Base-by-base conservation (phyloP, 2,113 vertebrate species). In the Halichoerus grypus region DNA sequence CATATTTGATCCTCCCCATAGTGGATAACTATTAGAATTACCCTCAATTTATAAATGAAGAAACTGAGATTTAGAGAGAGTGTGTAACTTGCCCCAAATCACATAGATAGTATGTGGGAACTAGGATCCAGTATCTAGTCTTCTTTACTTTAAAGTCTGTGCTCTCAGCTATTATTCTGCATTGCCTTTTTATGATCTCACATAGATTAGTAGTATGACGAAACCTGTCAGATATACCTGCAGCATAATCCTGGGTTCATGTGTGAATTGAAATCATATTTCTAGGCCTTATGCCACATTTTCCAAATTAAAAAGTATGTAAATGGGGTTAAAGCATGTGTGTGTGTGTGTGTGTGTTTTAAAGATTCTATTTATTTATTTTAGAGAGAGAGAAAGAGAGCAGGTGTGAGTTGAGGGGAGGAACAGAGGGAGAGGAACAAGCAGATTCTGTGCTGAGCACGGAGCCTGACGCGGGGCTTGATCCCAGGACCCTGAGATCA, bases 61-160 rank as follows among this genome's bases (percentile, higher is more conserved):
- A 69, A 72, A 1, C 31, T 83, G 39, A 77, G 24, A 36, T 93
- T 77, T 91, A 83, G 11, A 69, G 65, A n/a, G 4, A 71, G 71
- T 61, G 53, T 10, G 22, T 76, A 81, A 46, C 11, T 55, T 90
- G 31, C n/a, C 59, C 14, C 6, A 92, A 89, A 46, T 81, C 10
- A 57, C 19, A 63, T 59, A 87, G 8, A 85, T 1, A 76, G 4
- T 46, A 87, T 69, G 3, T 74, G 4, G 9, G 13, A 28, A 93
- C 31, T 65, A 77, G 21, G 9, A 80, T 92, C 53, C 31, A 36
- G 4, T 74, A 65, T 39, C 1, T 9, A 71, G 1, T 33, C 24
- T 55, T 61, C 24, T 91, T 95, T 81, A 83, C 51, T 77, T 76
- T 86, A 89, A 93, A 83, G 28, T 49, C 26, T 76, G 21, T 87